Evolutionary conservation across 2,113 vertebrate species (phyloP), one percentile per base, ranked within the genome.

Genomic region (Vulpes ferrilata): DNA sequence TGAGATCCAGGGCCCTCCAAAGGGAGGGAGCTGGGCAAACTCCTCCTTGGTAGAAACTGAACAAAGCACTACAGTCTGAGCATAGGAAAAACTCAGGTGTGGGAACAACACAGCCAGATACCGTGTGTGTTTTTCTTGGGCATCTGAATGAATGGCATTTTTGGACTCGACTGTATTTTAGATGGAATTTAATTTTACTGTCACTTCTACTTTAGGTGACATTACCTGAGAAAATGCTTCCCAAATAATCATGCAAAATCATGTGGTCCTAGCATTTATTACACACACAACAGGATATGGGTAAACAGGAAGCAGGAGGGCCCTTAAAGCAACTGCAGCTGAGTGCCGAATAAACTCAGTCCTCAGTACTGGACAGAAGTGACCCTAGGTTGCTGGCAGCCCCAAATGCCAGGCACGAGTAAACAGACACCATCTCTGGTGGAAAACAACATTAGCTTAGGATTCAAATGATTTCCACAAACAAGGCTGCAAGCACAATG

Each of bases 281-380:
- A 51, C 43, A 51, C 74, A 76, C 73, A 78, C 43, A 30, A 59
- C 57, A n/a, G 65, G 32, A 22, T 1, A 23, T 55, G 0, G 9
- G 15, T 13, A 7, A 13, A 11, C 20, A 30, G 20, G 38, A 59
- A 64, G 65, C 9, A 13, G 48, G 38, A 7, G 32, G 51, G 23
- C 23, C 3, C 53, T 74, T 32, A 62, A 0, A 11, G 53, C 0
- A 1, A 35, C 38, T 3, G 27, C 6, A 23, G 74, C 20, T 27
- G 65, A 55, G 22, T 13, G 59, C 9, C 22, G 17, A 57, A n/a
- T 62, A 15, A 27, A 51, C 57, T 74, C 16, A 32, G 59, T 8
- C 15, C 67, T 48, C 9, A 4, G 3, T 20, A 9, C 38, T 5
- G 43, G 48, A 60, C 1, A n/a, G 57, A 73, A 22, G 30, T 11